Evolutionary conservation across 2,113 vertebrate species (phyloP).

Genomic region (Myotis brandtii): DNA sequence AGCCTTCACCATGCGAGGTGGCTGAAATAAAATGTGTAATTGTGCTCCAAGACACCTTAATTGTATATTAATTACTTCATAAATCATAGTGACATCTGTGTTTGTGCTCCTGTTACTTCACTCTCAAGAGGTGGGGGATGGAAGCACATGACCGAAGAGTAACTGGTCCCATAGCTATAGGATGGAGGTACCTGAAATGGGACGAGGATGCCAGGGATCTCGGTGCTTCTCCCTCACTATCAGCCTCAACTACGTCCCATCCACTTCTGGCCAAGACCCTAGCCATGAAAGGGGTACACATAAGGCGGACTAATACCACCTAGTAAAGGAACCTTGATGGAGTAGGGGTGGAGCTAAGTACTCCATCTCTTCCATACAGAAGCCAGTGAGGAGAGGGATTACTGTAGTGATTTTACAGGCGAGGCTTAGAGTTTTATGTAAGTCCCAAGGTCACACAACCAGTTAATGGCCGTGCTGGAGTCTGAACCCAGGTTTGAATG

Average conservation of each 20-base stretch:
- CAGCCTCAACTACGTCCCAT: neutral
- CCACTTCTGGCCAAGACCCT: neutral
- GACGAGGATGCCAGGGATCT: neutral
- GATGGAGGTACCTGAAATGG: neutral
- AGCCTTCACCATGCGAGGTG: neutral
- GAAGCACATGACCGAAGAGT: neutral
- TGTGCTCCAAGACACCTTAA: slow-evolving; percentile 88
- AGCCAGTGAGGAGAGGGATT: neutral
- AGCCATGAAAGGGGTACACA: neutral
- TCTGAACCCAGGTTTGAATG: neutral
- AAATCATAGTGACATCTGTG: slow-evolving; percentile 92
- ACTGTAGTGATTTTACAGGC: neutral
- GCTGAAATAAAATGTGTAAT: slow-evolving; percentile 81
- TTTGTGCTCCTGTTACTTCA: slow-evolving; percentile 87
- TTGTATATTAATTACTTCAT: slow-evolving; percentile 94
- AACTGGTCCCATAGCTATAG: neutral
- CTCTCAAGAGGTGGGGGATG: slow-evolving; percentile 40
- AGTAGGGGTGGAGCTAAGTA: neutral
- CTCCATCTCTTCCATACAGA: neutral
- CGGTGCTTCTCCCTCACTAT: rapidly evolving
- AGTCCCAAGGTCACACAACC: neutral
- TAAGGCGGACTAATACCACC: neutral
- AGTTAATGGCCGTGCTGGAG: neutral
- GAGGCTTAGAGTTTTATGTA: neutral
- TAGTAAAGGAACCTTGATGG: neutral